phyloP scores from a whole-genome alignment of 2,797 vertebrate species.

The Notolepis coatsorum region DNA sequence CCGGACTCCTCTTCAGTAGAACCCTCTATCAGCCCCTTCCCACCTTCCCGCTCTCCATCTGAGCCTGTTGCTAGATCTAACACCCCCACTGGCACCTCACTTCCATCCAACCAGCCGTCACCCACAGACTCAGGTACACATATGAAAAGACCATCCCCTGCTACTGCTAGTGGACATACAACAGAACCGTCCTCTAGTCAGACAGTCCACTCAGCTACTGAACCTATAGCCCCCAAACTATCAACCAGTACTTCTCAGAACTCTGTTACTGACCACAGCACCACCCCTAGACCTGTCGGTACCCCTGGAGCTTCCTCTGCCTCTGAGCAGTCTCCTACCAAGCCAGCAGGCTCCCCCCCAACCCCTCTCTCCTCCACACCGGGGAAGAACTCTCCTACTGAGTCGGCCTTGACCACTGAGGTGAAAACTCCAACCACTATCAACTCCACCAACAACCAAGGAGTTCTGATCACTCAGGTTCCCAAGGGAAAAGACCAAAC shows the following conservation, averaged over 20 bases:
- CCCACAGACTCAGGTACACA: too few relatives aligned
- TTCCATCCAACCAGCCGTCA: too few relatives aligned
- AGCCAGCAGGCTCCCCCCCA: background rate
- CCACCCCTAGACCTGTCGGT: background rate
- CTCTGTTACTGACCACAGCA: background rate
- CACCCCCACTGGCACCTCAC: background rate
- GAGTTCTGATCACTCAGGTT: background rate
- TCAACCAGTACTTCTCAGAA: background rate
- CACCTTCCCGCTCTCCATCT: background rate
- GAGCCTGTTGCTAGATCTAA: background rate
- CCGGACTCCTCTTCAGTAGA: too few relatives aligned
- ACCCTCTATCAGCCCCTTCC: too few relatives aligned
- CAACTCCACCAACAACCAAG: constrained; percentile 19
- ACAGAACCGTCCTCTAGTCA: constrained; percentile 1
- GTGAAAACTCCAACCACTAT: background rate
- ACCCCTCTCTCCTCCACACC: background rate
- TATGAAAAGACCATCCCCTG: too few relatives aligned
- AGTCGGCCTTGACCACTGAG: background rate
- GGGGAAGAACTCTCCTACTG: background rate
- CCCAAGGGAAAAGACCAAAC: background rate
- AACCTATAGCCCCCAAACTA: background rate
- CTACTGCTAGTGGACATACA: too few relatives aligned
- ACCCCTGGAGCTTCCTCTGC: background rate
- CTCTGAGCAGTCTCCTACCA: background rate
- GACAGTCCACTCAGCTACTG: background rate